phyloP scores from a whole-genome alignment of 2,797 vertebrate species.

The Anas georgica region DNA sequence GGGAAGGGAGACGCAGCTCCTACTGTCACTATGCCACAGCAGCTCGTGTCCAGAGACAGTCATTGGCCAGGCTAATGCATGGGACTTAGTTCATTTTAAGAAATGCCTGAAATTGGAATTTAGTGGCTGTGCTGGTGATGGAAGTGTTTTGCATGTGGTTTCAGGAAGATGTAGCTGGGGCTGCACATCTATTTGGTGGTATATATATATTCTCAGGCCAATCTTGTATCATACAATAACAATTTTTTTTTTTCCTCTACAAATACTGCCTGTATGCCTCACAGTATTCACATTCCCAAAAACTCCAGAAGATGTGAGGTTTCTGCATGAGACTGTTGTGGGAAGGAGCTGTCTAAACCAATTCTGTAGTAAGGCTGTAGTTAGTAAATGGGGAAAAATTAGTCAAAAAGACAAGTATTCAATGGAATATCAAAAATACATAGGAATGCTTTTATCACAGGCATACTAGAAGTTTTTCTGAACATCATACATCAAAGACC shows the following conservation, averaged over 20 bases:
- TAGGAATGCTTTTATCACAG: neutral
- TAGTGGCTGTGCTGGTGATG: fast-evolving
- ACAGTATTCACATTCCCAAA: neutral
- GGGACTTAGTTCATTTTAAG: neutral
- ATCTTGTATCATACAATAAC: neutral
- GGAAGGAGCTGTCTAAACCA: neutral
- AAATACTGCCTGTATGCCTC: neutral
- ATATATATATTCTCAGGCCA: neutral
- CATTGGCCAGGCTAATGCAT: fast-evolving
- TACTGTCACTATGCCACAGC: fast-evolving
- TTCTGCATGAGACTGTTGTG: neutral
- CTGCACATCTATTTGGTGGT: neutral
- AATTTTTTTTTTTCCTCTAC: neutral
- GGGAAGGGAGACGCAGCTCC: neutral
- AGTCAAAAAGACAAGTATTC: neutral
- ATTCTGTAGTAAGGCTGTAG: neutral
- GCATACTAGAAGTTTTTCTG: neutral
- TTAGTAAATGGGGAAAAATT: neutral
- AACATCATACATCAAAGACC: neutral
- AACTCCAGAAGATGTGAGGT: neutral
- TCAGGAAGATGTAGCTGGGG: neutral
- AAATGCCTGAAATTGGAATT: neutral
- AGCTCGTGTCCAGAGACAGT: fast-evolving
- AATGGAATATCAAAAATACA: neutral
- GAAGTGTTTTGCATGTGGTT: neutral